Percentiles rank a stretch among this genome's conserved stretches.
These are phyloP conservation scores for Drosophila atripex DNA, from an alignment of 2,888 invertebrate genomes.

Conservation along the genomic window DNA sequence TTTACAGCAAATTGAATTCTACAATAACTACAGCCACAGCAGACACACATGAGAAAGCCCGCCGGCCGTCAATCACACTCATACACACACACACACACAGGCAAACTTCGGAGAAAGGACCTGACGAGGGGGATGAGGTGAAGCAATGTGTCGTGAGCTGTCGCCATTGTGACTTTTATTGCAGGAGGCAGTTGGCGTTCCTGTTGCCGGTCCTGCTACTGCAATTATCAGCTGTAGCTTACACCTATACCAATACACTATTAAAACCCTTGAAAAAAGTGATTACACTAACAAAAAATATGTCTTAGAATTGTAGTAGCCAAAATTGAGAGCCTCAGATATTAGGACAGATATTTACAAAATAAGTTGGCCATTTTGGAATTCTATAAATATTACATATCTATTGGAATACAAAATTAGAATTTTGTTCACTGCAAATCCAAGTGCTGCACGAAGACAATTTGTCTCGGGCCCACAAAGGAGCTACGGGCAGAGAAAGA, in stretches of 20 bases:
- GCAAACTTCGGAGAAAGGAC: background rate
- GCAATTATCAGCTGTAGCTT: constrained; percentile 51
- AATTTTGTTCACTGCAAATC: background rate
- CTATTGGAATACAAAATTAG: background rate
- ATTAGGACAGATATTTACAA: no score
- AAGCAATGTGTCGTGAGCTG: constrained; percentile 52
- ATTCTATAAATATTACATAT: background rate
- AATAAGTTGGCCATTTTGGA: background rate
- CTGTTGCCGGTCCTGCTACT: constrained; percentile 9
- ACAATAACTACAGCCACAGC: constrained; percentile 21
- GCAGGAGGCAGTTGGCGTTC: constrained; percentile 35
- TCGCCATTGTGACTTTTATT: constrained; percentile 53
- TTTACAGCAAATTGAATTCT: constrained; percentile 63
- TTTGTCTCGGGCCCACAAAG: constrained; percentile 1
- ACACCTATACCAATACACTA: constrained; percentile 11
- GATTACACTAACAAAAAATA: background rate
- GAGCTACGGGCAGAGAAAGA: constrained; percentile 2
- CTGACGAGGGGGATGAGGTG: constrained; percentile 9
- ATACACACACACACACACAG: background rate
- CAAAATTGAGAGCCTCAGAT: background rate
- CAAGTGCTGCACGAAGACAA: constrained; percentile 13
- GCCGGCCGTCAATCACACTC: constrained; percentile 34
- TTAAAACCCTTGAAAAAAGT: background rate
- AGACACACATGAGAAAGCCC: constrained; percentile 24
- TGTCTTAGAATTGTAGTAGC: background rate